Base-by-base conservation (phyloP, 2,113 vertebrate species). In the Pycnonotus jocosus region DNA sequence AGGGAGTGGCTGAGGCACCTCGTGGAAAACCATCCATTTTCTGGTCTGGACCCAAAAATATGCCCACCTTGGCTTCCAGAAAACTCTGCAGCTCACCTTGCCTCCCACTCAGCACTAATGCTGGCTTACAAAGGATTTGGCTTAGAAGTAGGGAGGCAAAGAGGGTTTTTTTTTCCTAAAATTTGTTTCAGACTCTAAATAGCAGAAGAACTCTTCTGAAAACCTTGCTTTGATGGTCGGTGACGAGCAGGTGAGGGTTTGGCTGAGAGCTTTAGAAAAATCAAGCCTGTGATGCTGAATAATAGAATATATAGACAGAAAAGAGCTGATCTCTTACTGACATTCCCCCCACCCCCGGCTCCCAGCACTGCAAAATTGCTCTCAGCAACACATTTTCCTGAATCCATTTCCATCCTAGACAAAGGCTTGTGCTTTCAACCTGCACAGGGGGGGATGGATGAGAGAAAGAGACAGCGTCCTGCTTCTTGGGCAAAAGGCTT, bases 191-290 rank as follows among this genome's bases (percentile, higher is more conserved):
- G 40, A 38, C 14, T 56, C 45, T 92, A 90, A 95, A 76, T 51
- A 64, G 82, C 47, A 83, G 51, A 54, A 42, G 50, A 74, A 54
- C 28, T 62, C 35, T 78, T 74, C 44, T 86, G 60, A 74, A 86
- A 92, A 64, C 28, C 40, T 84, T 73, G 25, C 40, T 66, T 54
- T 92, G 72, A 68, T 83, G 64, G 64, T 38, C 3, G 17, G 51
- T 74, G 86, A 88, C 0, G 3, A 78, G 72, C 85, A 80, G 62
- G 66, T 72, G 66, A 72, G 35, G 5, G 7, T 81, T 81, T 90
- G 68, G 19, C 80, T 88, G 82, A 88, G 69, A 92, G 68, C 68
- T 92, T 88, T 28, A 73, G 61, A 90, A 96, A 93, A 95, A 94
- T 81, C 86, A 88, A 84, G 64, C 40, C 64, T 44, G 24, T 81